phyloP scores from a whole-genome alignment of 2,113 vertebrate species.

The Melozone crissalis region DNA sequence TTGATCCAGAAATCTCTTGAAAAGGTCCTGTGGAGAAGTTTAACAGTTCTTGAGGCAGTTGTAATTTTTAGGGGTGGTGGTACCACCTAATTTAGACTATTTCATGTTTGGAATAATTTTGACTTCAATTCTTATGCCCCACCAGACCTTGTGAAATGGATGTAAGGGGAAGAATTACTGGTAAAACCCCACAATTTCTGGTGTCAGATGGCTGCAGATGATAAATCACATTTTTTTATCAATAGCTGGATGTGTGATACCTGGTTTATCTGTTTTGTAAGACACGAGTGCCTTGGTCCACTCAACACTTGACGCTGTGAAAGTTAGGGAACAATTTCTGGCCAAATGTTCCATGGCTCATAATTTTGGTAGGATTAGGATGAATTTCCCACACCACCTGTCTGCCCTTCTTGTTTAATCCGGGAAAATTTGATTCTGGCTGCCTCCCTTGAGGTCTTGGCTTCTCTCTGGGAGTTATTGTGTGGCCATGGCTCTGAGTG shows the following conservation, averaged over 20 bases:
- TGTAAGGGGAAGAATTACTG: background rate
- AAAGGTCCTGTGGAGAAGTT: background rate
- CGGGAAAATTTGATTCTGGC: background rate
- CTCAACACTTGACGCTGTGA: background rate
- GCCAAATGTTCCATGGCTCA: background rate
- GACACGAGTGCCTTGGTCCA: fast-evolving
- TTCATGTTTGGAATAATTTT: background rate
- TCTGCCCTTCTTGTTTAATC: background rate
- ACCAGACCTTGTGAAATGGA: background rate
- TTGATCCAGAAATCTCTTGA: background rate
- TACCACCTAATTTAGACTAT: background rate
- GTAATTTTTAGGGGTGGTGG: background rate
- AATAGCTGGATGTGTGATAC: background rate
- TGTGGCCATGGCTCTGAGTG: background rate
- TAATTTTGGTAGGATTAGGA: background rate
- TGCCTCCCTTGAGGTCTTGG: background rate
- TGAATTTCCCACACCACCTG: background rate
- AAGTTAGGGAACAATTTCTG: background rate
- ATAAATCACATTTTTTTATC: background rate
- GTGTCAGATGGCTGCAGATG: background rate
- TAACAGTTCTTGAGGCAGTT: background rate
- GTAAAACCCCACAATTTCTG: background rate
- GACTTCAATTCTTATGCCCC: background rate
- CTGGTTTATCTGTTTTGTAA: background rate
- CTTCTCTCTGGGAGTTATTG: background rate